phyloP scores from a whole-genome alignment of 1,140 invertebrate genomes.

The Teleopsis dalmanni region DNA sequence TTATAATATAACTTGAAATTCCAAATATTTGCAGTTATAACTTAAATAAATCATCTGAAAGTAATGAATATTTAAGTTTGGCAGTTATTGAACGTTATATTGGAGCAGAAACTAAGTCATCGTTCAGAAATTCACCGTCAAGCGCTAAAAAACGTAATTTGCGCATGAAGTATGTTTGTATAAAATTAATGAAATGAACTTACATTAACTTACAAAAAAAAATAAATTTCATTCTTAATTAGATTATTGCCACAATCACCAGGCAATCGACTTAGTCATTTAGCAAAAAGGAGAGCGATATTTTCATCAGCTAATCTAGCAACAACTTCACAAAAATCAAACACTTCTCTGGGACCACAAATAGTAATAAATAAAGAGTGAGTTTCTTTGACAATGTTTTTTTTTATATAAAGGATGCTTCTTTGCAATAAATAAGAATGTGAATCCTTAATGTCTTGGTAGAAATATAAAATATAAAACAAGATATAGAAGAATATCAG shows the following conservation, averaged over 20 bases:
- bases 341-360: constrained; percentile 35
- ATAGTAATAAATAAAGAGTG: constrained; percentile 38
- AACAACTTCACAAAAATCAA: constrained; percentile 33
- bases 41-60: constrained; percentile 50
- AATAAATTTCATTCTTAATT: constrained; percentile 6
- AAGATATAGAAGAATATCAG: too few relatives aligned
- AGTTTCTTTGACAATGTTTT: constrained; percentile 6
- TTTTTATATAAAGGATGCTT: not conserved
- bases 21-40: constrained; percentile 48
- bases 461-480: too few relatives aligned
- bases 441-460: not conserved
- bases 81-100: constrained; percentile 55
- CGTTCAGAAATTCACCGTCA: constrained; percentile 49
- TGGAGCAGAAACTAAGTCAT: constrained; percentile 54
- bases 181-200: not conserved
- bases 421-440: not conserved
- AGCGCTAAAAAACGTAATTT: constrained; percentile 51
- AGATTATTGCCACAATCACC: constrained; percentile 52
- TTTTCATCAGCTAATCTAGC: constrained; percentile 51
- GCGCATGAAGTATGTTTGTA: constrained; percentile 34
- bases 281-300: constrained; percentile 53
- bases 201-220: not conserved
- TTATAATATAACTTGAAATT: not conserved
- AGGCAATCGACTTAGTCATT: constrained; percentile 55
- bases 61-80: constrained; percentile 53